Percentiles rank a stretch among this genome's conserved stretches.
Conservation (phyloP, 2,888 invertebrate species). For the Epinotia demarniana region DNA sequence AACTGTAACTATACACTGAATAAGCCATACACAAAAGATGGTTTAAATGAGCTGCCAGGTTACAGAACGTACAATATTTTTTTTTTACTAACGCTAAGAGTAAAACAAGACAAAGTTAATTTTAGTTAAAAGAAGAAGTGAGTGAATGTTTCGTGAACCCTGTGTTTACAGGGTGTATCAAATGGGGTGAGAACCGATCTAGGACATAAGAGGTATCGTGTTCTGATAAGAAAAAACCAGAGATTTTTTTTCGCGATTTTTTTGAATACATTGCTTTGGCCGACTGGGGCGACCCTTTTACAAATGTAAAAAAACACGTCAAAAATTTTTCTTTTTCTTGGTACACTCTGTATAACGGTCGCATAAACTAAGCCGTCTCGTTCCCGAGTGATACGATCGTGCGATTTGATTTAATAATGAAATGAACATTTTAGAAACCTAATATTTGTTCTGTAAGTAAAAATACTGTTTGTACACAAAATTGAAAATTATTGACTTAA, state of each 20-base stretch:
- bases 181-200: no score
- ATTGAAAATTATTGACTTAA: neutral
- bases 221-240: no score
- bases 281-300: no score
- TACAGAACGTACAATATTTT: neutral
- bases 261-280: no score
- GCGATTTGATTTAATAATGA: neutral
- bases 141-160: neutral
- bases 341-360: no score
- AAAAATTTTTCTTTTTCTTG: no score
- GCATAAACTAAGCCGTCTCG: neutral
- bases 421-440: neutral
- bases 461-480: neutral
- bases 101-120: neutral
- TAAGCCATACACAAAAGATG: conserved; percentile 13
- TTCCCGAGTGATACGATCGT: neutral
- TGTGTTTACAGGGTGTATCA: no score
- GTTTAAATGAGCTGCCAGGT: conserved; percentile 33
- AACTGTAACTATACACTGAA: neutral
- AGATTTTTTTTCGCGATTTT: no score
- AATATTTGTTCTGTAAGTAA: neutral
- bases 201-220: no score
- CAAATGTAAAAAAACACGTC: no score
- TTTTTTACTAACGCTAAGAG: neutral
- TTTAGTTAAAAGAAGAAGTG: neutral